Base-by-base conservation (phyloP, 1,140 invertebrate species). In the Drosophila varians region DNA sequence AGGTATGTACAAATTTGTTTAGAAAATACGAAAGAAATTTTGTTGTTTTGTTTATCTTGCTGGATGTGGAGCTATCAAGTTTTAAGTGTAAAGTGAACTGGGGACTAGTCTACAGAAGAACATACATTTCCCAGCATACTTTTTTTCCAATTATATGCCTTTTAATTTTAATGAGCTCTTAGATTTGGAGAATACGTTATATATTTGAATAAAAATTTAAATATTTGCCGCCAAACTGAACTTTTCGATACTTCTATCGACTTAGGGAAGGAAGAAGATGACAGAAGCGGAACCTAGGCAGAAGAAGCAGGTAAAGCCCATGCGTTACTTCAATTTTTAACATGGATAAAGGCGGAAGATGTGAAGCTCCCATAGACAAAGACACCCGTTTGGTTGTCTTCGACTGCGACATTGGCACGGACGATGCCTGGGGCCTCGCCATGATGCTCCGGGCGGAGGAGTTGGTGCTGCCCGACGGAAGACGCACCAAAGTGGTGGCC, bases 401-500 rank as follows among this genome's bases (percentile, higher is more conserved):
- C 25, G 94, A 95, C 70, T 92, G 93, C 31, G 94, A 95, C 77
- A 91, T 92, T 8, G 94, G 94, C 1, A 91, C 92, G 5, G 94
- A 95, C 73, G 94, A 95, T 91, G 94, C 93, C n/a, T 91, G 94
- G 70, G 94, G 93, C 1, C 69, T 95, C 4, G 80, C 93, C 16
- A 90, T 94, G 74, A 78, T 94, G 2, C 76, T 94, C 9, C 86
- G 92, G 11, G 93, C 93, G 3, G 93, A 94, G 61, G 18, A 47
- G 26, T 14, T 52, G 3, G 4, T n/a, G 0, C 48, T 65, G 8
- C 26, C 51, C 8, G 34, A 31, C 5, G 36, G 52, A 4, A 42
- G 56, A 7, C 38, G 90, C 89, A 51, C 91, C 82, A 90, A 94
- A 74, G 91, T 95, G 16, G 77, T 93, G 40, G 94, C 92, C 5